Conservation (phyloP, 2,113 vertebrate genomes). For the Apus apus region DNA sequence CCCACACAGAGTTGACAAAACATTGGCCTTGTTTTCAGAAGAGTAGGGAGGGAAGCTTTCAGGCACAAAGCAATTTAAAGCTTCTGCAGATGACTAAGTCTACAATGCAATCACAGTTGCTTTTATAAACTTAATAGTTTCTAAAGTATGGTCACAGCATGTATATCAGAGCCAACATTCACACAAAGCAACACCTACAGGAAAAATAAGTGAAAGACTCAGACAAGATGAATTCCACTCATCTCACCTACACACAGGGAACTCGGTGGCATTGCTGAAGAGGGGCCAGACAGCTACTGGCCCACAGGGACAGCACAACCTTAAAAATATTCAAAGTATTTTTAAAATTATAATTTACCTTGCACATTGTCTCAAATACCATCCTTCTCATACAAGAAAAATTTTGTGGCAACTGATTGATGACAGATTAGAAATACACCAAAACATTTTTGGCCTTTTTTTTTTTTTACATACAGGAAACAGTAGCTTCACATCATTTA, state of each 20-base stretch:
- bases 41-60: slow-evolving; percentile 14
- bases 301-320: not conserved
- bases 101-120: not conserved
- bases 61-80: not conserved
- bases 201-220: not conserved
- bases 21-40: slow-evolving; percentile 7
- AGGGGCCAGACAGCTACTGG: not conserved
- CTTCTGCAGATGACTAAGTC: slow-evolving; percentile 24
- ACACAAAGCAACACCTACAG: not conserved
- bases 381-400: not conserved
- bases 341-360: not conserved
- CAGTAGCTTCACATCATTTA: not conserved
- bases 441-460: not conserved
- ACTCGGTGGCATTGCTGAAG: not conserved
- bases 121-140: not conserved
- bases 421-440: not conserved
- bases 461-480: not conserved
- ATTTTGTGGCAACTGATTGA: not conserved
- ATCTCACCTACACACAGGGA: not conserved
- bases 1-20: slow-evolving; percentile 50
- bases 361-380: not conserved
- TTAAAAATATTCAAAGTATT: not conserved
- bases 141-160: not conserved
- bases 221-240: not conserved
- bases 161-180: not conserved